Evolutionary conservation across 2,797 vertebrate species (phyloP), one percentile per base, ranked within the genome.

Genomic region (Lophius americanus): DNA sequence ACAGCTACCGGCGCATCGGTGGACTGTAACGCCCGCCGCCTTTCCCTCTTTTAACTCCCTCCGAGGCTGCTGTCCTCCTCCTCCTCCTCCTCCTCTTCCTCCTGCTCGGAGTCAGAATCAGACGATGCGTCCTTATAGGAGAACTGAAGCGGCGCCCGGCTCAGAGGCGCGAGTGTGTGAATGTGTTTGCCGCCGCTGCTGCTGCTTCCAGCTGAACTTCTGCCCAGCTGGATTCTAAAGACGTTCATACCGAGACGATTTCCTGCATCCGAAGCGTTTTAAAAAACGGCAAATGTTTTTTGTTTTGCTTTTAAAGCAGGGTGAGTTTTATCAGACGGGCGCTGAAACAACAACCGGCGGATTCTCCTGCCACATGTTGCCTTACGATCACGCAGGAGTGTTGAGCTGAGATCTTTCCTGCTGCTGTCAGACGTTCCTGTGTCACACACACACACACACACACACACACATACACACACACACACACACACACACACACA

Each of bases 1-100:
- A 98, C 93, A 95, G 94, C 92, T 96, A 90, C 95, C 92, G 95
- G 91, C 95, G 95, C 92, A 97, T 95, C 69, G 96, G 96, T 87
- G 95, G 95, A 93, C 91, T 96, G 86, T 98, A 96, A 96, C 86
- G 44, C 83, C 88, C 79, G 85, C 92, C 83, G 78, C 71, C 74
- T 54, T 77, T 38, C 59, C 59, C 64, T 4, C 49, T 81, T 68
- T 74, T 57, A 50, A 53, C 54, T 63, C 60, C 70, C 60, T 63
- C 23, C 23, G 23, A 23, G 23, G 23, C 23, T 23, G 23, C 23
- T 23, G 23, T 23, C 23, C 23, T 23, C 23, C 23, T 23, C 1
- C 23, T 23, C 23, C 23, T 23, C 23, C 4, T 13, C 5, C 79
- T 53, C 64, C 70, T 81, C 68, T 65, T 62, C 73, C 42, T 64